Evolutionary conservation across 2,888 invertebrate species (phyloP), one percentile per base, ranked within the genome.

Genomic region (Chymomyza fuscimana): DNA sequence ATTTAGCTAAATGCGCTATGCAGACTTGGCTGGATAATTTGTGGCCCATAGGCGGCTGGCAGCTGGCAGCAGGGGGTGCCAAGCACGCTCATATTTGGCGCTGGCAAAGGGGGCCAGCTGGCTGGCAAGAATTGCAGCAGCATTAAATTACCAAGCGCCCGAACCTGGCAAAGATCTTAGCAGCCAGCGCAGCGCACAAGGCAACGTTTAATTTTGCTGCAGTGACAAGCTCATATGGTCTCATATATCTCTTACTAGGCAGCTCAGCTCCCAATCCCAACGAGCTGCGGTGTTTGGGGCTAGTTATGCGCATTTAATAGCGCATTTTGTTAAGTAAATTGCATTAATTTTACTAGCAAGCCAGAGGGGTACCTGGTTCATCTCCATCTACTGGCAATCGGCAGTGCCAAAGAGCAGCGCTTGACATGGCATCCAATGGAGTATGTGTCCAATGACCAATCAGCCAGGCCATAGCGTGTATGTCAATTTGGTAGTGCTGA

Each of bases 1-100:
- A 86, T 86, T 86, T 86, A 77, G 88, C 86, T 83, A 83, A 85
- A 85, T 87, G 86, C 76, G 81, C 87, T 84, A 74, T 65, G 73
- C 75, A 83, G 86, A 87, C 86, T 79, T 76, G 83, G 66, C 79
- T 74, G 72, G 76, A 79, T 81, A 86, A 86, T 86, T 87, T 87
- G 84, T 84, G 84, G 84, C 40, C 12, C 83, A 73, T 22, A 46
- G 61, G 25, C 19, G 72, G 76, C 80, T 70, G 70, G 63, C 67
- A 62, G 29, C 32, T n/a, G 54, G 60, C 32, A 32, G 32, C 32
- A 32, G 22, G 32, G 56, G 60, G 60, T 50, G 40, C 46, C 61
- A 51, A 59, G 50, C 16, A 50, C 50, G 40, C 32, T 32, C 32
- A 32, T 32, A 32, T 32, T 32, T 32, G 32, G 5, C 9, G 76